phyloP scores from a whole-genome alignment of 1,140 invertebrate genomes.

The Leptestheria dahalacensis region DNA sequence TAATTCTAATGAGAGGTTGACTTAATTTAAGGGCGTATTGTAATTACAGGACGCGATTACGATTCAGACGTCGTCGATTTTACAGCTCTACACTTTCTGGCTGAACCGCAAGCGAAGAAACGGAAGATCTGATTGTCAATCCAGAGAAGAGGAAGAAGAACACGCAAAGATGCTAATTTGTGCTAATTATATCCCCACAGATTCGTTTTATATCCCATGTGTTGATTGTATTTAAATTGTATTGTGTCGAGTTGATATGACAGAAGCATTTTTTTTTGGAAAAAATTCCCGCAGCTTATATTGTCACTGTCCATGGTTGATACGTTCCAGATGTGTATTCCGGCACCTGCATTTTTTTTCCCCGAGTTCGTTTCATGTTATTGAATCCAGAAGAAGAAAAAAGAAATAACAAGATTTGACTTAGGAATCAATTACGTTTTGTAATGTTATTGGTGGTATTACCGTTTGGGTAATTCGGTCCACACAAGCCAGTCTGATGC shows the following conservation, averaged over 20 bases:
- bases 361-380: too few species aligned
- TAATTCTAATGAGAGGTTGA: neutral
- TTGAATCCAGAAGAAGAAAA: neutral
- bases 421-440: neutral
- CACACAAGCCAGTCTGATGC: slow-evolving; percentile 75
- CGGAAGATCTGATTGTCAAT: neutral
- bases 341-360: too few species aligned
- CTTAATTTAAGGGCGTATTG: too few species aligned
- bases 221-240: too few species aligned
- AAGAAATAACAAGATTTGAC: neutral
- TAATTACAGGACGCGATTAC: neutral
- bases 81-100: neutral
- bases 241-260: too few species aligned
- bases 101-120: neutral
- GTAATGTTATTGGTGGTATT: slow-evolving; percentile 16
- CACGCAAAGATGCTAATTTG: too few species aligned
- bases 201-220: too few species aligned
- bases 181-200: too few species aligned
- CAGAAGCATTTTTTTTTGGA: too few species aligned
- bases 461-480: slow-evolving; percentile 70
- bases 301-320: slow-evolving; percentile 21
- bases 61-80: neutral
- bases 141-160: too few species aligned
- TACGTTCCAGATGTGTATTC: slow-evolving; percentile 12
- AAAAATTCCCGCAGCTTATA: slow-evolving; percentile 10